Evolutionary conservation across 1,140 invertebrate genomes (phyloP), one percentile per base, ranked within the genome.

Genomic region (Epicauta chinensis): DNA sequence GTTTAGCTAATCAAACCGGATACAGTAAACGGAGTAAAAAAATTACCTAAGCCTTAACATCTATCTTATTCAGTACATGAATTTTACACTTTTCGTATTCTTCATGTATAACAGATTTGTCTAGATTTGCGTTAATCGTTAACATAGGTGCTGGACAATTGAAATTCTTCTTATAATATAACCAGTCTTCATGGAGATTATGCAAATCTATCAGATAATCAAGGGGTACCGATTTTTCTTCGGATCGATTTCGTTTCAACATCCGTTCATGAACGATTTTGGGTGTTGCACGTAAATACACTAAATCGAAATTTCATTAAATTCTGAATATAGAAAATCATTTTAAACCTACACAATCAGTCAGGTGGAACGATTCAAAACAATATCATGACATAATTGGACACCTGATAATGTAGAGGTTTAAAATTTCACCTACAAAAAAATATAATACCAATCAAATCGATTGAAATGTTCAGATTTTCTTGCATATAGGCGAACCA

Each of bases 131-230:
- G 69, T 83, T 75, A 39, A 83, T 61, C 13, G 81, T 73, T 16
- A 82, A 60, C 6, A 81, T 80, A 42, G 81, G 81, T 47, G 79
- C 79, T 31, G 77, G 75, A 43, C 77, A 75, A 13, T 73, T 69
- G 47, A 72, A 73, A 40, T 74, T 66, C 10, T 73, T 73, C 50
- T 75, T 77, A 43, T 78, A 70, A 38, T 80, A 73, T 0, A 94
- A 70, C 91, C 91, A 95, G 41, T 92, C 81, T 72, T 95, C 91
- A 72, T 95, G 89, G 14, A 91, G 72, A 40, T 82, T 71, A 62
- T 93, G 89, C 29, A 93, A 70, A 48, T 83, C 77, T 62, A 83
- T 74, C 3, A 93, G 71, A 69, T 93, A 92, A 13, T 82, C 76
- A 0, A 90, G 63, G 0, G 86, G 77, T 2, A 91, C 79, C 57